phyloP scores from a whole-genome alignment of 2,113 vertebrate genomes.

The Pseudois nayaur region DNA sequence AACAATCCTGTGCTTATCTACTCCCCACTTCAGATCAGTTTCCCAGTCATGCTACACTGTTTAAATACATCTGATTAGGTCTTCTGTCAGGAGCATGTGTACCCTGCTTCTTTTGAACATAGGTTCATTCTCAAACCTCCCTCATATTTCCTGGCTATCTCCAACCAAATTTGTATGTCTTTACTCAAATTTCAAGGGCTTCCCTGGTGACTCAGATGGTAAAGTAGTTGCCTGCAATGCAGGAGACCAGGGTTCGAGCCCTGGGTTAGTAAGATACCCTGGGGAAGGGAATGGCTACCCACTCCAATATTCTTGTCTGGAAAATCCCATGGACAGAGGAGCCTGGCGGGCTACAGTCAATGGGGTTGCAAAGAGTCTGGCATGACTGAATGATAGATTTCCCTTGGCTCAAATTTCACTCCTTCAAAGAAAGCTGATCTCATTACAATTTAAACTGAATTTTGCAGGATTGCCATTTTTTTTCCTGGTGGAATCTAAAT shows the following conservation, averaged over 20 bases:
- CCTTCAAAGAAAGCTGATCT: not conserved
- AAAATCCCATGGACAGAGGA: not conserved
- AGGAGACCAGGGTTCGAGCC: not conserved
- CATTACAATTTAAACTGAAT: not conserved
- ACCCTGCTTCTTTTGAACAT: not conserved
- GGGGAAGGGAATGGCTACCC: not conserved
- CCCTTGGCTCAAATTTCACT: not conserved
- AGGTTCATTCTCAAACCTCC: not conserved
- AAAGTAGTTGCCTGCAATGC: not conserved
- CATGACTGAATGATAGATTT: not conserved
- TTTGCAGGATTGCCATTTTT: not conserved
- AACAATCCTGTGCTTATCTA: not conserved
- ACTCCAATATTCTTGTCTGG: not conserved
- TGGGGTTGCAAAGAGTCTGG: not conserved
- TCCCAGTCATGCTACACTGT: not conserved
- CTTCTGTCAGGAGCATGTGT: not conserved
- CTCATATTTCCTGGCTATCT: not conserved
- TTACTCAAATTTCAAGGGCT: not conserved
- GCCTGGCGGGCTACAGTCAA: not conserved
- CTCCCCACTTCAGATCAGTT: not conserved
- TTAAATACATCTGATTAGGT: not conserved
- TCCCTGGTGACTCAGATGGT: not conserved
- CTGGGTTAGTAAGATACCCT: not conserved
- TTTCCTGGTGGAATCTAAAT: not conserved
- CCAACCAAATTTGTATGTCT: not conserved